A percentile compares a stretch with the other conserved stretches of the same genome.
Evolutionary conservation across 2,797 vertebrate species (phyloP).

Genomic region (Darevskia nairensis): DNA sequence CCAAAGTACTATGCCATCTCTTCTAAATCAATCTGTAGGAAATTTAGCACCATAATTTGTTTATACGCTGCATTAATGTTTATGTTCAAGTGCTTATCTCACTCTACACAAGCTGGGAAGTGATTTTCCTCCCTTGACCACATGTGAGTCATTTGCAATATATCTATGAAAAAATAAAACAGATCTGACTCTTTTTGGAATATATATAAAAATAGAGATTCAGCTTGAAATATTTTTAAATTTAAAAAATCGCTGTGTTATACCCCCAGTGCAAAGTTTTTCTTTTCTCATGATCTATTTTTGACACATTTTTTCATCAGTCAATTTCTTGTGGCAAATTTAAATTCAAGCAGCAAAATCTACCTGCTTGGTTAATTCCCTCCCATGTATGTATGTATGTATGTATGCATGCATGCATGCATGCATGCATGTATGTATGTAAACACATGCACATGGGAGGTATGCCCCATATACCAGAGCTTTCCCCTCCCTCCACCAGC

Average conservation of each 20-base stretch:
- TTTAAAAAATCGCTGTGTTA: background rate
- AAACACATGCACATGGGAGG: background rate
- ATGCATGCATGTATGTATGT: background rate
- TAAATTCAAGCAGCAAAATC: background rate
- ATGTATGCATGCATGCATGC: background rate
- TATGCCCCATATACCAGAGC: background rate
- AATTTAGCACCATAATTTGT: slow-evolving; percentile 30
- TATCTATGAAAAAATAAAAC: background rate
- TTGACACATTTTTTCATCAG: background rate
- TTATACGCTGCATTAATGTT: slow-evolving; percentile 50
- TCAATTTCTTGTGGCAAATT: background rate
- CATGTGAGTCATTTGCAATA: background rate
- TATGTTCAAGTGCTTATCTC: slow-evolving; percentile 40
- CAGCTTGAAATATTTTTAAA: background rate
- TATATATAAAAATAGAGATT: background rate
- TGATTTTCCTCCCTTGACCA: slow-evolving; percentile 22
- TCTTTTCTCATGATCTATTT: background rate
- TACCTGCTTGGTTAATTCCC: background rate
- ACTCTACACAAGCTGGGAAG: background rate
- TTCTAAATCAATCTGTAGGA: slow-evolving; percentile 61
- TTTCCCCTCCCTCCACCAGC: background rate
- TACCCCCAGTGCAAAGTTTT: background rate
- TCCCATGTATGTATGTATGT: background rate
- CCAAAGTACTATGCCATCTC: slow-evolving; percentile 51
- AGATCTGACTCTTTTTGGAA: background rate